Evolutionary conservation across 1,140 invertebrate species (phyloP), one percentile per base, ranked within the genome.

Genomic region (Bombus consobrinus): DNA sequence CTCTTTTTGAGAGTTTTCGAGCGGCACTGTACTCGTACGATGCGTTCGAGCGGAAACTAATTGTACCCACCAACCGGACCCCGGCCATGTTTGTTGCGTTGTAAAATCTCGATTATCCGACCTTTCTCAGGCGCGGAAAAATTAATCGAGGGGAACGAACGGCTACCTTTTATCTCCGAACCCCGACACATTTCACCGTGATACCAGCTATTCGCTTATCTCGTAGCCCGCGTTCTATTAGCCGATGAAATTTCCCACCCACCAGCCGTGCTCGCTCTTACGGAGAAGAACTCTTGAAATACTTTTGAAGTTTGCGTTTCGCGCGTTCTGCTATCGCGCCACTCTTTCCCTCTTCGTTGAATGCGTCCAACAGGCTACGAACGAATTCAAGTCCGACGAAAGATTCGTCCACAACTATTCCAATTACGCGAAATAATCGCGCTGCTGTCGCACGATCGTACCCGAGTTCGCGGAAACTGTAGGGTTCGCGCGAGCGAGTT

Each of bases 371-470:
- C 47, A 3, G 9, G 9, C n/a, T 15, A 47, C 22, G 43, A 28
- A 80, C 71, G 57, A 81, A 81, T 72, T 39, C 6, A 25, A 71
- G 25, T 34, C 22, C 22, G 18, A 25, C 39, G 59, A 47, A 68
- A 41, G 68, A 74, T 66, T n/a, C 80, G 80, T 41, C 28, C 25
- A 34, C 41, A 32, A 69, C 62, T 43, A 43, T 41, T 32, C 34
- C 57, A 69, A 83, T 83, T 37, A 34, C 28, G 43, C 34, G 25
- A 69, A 69, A 83, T 78, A 77, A 77, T 77, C 57, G 18, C 6
- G 32, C 8, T 1, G 34, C 28, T 25, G 59, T 62, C 59, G 59
- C 25, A 4, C 59, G 25, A 59, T 59, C 25, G 28, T 59, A 4
- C 0, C 25, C 57, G 57, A 59, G 22, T 59, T 10, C 22, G 43